A percentile compares a stretch with the other conserved stretches of the same genome.
Evolutionary conservation across 2,113 vertebrate species (phyloP).

Genomic region (Campylorhamphus procurvoides): DNA sequence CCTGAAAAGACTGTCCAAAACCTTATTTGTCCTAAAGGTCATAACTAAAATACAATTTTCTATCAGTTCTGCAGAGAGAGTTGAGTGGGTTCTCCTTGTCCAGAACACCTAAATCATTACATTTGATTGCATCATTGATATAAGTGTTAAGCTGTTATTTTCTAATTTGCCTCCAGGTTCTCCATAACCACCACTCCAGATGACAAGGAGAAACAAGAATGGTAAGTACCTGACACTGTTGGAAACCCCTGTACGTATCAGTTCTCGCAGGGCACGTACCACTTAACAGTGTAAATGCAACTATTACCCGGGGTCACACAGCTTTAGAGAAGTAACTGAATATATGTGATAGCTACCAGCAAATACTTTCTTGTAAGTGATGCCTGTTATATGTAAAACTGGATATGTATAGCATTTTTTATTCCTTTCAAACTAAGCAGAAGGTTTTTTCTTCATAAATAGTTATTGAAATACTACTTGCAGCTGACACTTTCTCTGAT

Average conservation of each 20-base stretch:
- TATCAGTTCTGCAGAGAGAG: not conserved
- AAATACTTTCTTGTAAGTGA: not conserved
- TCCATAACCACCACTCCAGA: not conserved
- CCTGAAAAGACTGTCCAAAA: not conserved
- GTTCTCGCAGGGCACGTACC: not conserved
- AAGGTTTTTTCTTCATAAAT: not conserved
- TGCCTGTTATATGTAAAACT: not conserved
- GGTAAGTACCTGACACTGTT: not conserved
- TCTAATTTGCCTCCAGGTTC: conserved; percentile 5
- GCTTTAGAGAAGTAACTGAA: not conserved
- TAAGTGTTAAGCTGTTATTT: conserved; percentile 10
- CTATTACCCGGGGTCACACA: not conserved
- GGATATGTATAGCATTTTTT: not conserved
- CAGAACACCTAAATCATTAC: not conserved
- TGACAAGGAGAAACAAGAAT: conserved; percentile 8
- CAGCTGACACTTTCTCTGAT: not conserved
- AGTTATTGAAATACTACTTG: not conserved
- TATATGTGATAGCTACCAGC: not conserved
- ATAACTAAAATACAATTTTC: not conserved
- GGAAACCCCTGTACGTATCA: not conserved
- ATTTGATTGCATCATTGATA: not conserved
- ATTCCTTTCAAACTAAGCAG: not conserved
- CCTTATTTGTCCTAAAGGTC: not conserved
- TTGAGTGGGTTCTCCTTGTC: not conserved
- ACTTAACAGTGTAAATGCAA: not conserved